Evolutionary conservation across 2,888 invertebrate species (phyloP).

Genomic region (Eupithecia pulchellata): DNA sequence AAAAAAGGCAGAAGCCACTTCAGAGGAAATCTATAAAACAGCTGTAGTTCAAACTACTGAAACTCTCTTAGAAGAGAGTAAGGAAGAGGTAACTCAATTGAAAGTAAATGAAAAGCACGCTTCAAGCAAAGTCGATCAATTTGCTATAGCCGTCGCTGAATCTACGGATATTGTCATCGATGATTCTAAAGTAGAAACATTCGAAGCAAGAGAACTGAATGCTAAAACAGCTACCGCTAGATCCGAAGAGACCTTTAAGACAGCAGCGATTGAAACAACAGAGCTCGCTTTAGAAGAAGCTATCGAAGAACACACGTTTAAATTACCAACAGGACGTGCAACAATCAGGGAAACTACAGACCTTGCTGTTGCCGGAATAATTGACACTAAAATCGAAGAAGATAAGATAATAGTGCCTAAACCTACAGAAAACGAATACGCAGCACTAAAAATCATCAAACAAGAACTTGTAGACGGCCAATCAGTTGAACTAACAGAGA

Average conservation of each 20-base stretch:
- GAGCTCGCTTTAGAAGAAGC: constrained; percentile 41
- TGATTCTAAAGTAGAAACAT: constrained; percentile 42
- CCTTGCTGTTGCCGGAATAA: constrained; percentile 42
- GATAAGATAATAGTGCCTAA: constrained; percentile 37
- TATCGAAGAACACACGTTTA: constrained; percentile 35
- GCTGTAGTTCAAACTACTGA: constrained; percentile 38
- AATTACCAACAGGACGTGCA: constrained; percentile 28
- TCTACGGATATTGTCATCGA: constrained; percentile 39
- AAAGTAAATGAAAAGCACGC: constrained; percentile 36
- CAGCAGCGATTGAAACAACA: constrained; percentile 37
- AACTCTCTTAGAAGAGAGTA: constrained; percentile 43
- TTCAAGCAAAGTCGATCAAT: constrained; percentile 42
- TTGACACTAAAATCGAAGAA: constrained; percentile 39
- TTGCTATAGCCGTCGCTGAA: constrained; percentile 46
- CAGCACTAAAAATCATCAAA: constrained; percentile 40
- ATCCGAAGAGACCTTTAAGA: constrained; percentile 41
- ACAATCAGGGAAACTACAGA: constrained; percentile 34
- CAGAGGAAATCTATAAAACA: constrained; percentile 46
- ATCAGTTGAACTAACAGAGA: constrained; percentile 24
- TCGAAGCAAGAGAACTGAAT: constrained; percentile 37
- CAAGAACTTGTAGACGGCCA: constrained; percentile 36
- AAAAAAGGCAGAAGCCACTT: constrained; percentile 47
- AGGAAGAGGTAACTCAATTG: constrained; percentile 41
- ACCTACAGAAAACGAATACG: constrained; percentile 40
- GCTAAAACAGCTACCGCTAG: constrained; percentile 36